Conservation (phyloP, 2,797 vertebrate species). For the Syngnathus acus region DNA sequence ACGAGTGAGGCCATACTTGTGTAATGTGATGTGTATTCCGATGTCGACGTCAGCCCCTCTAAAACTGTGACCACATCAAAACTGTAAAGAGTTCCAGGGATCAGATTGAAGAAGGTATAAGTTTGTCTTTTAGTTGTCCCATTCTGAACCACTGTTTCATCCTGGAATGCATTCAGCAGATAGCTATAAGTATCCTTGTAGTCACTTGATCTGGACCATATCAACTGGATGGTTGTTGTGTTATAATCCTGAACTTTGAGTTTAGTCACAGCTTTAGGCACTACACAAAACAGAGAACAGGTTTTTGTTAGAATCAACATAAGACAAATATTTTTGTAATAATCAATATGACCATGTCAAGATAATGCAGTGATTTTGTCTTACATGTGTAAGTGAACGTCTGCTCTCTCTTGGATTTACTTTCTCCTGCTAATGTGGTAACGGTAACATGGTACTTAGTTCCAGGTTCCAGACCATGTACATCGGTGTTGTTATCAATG, state of each 20-base stretch:
- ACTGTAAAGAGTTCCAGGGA: constrained; percentile 39
- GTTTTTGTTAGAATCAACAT: not conserved
- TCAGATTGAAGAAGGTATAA: constrained; percentile 24
- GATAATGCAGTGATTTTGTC: constrained; percentile 2
- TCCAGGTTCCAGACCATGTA: constrained; percentile 41
- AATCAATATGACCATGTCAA: not conserved
- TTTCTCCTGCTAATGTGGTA: constrained; percentile 20
- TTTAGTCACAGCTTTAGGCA: constrained; percentile 45
- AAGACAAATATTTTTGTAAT: not conserved
- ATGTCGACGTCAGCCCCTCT: constrained; percentile 25
- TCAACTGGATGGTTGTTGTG: constrained; percentile 37
- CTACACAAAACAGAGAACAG: constrained; percentile 35
- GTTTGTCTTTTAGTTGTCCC: not conserved
- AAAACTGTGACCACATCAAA: constrained; percentile 43
- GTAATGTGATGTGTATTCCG: not conserved
- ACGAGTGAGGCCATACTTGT: constrained; percentile 49
- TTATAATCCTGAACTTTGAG: constrained; percentile 15
- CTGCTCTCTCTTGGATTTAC: constrained; percentile 9
- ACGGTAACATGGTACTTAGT: constrained; percentile 44
- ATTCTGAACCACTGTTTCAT: fast-evolving
- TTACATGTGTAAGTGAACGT: constrained; percentile 54
- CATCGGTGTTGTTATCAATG: not conserved
- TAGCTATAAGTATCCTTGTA: constrained; percentile 41
- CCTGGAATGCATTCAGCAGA: constrained; percentile 14
- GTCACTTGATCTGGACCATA: constrained; percentile 41